Conservation (phyloP, 2,113 vertebrate species). For the Phylloscopus trochiloides region DNA sequence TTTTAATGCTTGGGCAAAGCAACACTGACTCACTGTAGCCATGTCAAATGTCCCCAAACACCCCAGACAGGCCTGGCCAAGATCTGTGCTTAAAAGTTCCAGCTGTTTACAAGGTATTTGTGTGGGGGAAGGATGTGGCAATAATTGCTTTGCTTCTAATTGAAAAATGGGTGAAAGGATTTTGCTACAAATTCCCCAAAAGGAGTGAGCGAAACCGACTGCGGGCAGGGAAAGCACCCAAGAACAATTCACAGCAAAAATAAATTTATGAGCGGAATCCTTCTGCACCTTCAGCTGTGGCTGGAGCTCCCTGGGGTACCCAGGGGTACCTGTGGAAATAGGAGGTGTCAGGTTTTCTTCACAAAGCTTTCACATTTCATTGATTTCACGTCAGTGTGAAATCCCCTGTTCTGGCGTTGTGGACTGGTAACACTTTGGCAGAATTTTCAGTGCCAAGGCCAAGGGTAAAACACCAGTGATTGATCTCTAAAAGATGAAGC, state of each 20-base stretch:
- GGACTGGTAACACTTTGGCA: too few species aligned
- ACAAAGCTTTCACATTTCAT: background rate
- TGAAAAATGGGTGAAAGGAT: slow-evolving; percentile 31
- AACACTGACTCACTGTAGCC: slow-evolving; percentile 43
- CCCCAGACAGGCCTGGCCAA: slow-evolving; percentile 1
- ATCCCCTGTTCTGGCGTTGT: background rate
- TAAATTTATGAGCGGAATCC: background rate
- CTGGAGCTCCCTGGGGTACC: background rate
- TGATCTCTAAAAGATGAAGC: background rate
- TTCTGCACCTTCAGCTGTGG: background rate
- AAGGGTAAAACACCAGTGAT: background rate
- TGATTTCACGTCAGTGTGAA: background rate
- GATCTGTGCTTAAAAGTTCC: slow-evolving; percentile 2
- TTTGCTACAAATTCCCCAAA: slow-evolving; percentile 14
- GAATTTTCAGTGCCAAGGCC: background rate
- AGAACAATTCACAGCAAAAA: background rate
- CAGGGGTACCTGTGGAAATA: background rate
- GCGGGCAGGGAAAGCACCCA: background rate
- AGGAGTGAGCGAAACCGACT: background rate
- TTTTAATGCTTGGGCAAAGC: slow-evolving; percentile 22
- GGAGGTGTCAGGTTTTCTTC: background rate
- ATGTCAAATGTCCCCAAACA: slow-evolving; percentile 7
- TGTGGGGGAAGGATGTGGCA: slow-evolving; percentile 29
- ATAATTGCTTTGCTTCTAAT: background rate
- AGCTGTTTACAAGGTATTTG: slow-evolving; percentile 34